Evolutionary conservation across 2,888 invertebrate species (phyloP).

Genomic region (Drosophila atripex): DNA sequence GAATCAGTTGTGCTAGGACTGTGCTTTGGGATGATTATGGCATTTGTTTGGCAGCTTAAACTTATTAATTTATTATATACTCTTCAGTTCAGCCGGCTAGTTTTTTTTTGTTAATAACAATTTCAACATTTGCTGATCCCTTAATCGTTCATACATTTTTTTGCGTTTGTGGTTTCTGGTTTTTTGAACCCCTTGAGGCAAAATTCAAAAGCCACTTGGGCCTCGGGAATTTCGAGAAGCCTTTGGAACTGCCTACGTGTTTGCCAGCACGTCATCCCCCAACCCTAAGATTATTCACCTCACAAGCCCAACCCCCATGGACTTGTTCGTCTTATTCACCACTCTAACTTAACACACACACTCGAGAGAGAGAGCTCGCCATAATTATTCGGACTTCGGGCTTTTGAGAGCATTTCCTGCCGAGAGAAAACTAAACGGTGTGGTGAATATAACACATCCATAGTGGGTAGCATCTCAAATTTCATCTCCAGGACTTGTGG

Average conservation of each 20-base stretch:
- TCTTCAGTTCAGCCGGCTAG: too few species aligned
- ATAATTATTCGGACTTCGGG: too few species aligned
- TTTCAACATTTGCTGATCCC: too few species aligned
- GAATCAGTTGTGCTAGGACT: not conserved
- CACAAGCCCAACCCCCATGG: not conserved
- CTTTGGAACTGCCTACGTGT: constrained; percentile 57
- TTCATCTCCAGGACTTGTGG: not conserved
- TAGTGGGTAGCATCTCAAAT: not conserved
- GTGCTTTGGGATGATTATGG: too few species aligned
- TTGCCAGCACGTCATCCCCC: constrained; percentile 41
- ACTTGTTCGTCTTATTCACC: not conserved
- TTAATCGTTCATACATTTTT: not conserved
- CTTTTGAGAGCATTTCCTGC: not conserved
- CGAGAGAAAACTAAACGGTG: not conserved
- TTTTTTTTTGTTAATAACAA: too few species aligned
- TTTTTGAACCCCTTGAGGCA: not conserved
- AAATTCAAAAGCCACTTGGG: not conserved
- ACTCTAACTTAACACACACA: not conserved
- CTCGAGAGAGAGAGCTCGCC: too few species aligned
- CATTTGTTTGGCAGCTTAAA: too few species aligned
- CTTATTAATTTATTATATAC: too few species aligned
- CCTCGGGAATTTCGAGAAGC: constrained; percentile 1
- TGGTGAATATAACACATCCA: not conserved
- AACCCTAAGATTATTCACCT: not conserved
- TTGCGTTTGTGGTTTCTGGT: not conserved